Evolutionary conservation across 2,797 vertebrate genomes (phyloP).

Genomic region (Brachyalestes nurse): DNA sequence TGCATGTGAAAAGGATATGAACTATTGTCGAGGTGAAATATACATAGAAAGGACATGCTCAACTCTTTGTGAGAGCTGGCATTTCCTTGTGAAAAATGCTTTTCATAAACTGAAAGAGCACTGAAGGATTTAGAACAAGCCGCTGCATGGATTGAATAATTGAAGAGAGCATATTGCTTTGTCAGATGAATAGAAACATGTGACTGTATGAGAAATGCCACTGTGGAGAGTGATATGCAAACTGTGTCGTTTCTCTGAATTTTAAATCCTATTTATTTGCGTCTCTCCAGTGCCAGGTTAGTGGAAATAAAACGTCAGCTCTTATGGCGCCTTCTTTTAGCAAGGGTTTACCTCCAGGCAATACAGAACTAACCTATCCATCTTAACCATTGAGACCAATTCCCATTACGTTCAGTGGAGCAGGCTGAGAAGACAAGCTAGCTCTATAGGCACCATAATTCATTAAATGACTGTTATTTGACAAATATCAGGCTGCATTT

Average conservation of each 20-base stretch:
- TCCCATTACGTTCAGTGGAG: slow-evolving; percentile 28
- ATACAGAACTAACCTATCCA: slow-evolving; percentile 20
- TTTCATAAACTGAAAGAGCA: slow-evolving; percentile 20
- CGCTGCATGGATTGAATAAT: slow-evolving; percentile 36
- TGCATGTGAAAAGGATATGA: not conserved
- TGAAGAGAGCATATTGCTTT: slow-evolving; percentile 33
- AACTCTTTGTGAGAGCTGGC: not conserved
- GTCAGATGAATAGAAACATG: slow-evolving; percentile 21
- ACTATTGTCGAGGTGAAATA: not conserved
- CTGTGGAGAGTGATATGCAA: slow-evolving; percentile 15
- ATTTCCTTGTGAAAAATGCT: slow-evolving; percentile 1
- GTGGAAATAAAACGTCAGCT: slow-evolving; percentile 26
- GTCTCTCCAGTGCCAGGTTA: slow-evolving; percentile 9
- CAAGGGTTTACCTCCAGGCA: slow-evolving; percentile 22
- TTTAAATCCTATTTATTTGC: slow-evolving; percentile 29
- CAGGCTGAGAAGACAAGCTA: not conserved
- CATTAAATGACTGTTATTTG: not conserved
- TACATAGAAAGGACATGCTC: not conserved
- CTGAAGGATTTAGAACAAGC: slow-evolving; percentile 40
- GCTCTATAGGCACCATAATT: not conserved
- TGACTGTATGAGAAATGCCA: slow-evolving; percentile 15
- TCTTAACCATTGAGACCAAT: slow-evolving; percentile 11
- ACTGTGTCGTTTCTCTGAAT: slow-evolving; percentile 3
- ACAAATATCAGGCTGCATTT: not conserved
- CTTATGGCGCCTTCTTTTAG: not conserved